Percentiles rank a stretch among this genome's conserved stretches.
These are phyloP conservation scores for Rattus rattus DNA, from an alignment of 2,113 vertebrate species.

Conservation along the genomic window DNA sequence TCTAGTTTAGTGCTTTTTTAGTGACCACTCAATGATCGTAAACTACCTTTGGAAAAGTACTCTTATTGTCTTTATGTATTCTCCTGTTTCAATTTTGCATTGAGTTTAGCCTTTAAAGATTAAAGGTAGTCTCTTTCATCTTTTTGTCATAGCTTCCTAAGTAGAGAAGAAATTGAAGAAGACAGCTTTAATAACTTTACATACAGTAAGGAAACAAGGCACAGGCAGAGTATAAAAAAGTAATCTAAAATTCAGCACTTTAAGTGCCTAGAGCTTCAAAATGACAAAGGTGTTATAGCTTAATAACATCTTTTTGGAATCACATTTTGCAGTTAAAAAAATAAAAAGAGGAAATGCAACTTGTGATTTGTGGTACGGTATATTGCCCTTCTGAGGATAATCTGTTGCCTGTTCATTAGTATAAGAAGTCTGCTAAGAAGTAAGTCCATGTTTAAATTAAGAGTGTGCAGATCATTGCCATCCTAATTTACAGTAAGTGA, in stretches of 20 bases:
- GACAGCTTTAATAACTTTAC: conserved; percentile 86
- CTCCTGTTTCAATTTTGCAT: conserved; percentile 72
- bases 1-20: conserved; percentile 71
- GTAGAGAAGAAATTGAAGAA: conserved; percentile 84
- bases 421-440: conserved; percentile 49
- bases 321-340: conserved; percentile 76
- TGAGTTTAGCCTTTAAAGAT: conserved; percentile 78
- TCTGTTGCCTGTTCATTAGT: conserved; percentile 72
- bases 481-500: conserved; percentile 70
- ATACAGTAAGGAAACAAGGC: conserved; percentile 74
- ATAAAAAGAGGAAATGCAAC: conserved; percentile 68
- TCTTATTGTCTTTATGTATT: conserved; percentile 74
- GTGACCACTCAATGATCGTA: conserved; percentile 62
- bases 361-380: conserved; percentile 69
- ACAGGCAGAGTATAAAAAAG: conserved; percentile 83
- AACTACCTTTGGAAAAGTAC: conserved; percentile 64
- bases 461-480: conserved; percentile 73
- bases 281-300: conserved; percentile 83
- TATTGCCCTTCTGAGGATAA: conserved; percentile 76
- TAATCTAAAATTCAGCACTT: conserved; percentile 85
- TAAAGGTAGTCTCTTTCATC: conserved; percentile 78
- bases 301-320: conserved; percentile 83
- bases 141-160: conserved; percentile 82
- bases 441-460: conserved; percentile 78
- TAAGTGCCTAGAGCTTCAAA: conserved; percentile 83